A percentile compares a stretch with the other conserved stretches of the same genome.
Evolutionary conservation across 2,888 invertebrate species (phyloP).

Genomic region (Machimus atricapillus): DNA sequence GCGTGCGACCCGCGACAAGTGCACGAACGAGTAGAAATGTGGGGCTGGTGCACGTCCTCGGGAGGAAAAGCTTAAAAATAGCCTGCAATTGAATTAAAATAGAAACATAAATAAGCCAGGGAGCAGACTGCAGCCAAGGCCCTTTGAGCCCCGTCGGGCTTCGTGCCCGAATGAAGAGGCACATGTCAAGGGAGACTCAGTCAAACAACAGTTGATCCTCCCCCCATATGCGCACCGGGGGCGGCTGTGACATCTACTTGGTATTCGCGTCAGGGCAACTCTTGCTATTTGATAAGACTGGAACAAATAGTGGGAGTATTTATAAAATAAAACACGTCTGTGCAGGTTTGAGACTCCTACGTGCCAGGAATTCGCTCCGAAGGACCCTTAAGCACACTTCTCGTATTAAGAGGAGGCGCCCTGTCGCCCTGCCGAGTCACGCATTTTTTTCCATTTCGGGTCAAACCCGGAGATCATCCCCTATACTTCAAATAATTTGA

Average conservation of each 20-base stretch:
- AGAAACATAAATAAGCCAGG: not conserved
- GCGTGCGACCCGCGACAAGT: not conserved
- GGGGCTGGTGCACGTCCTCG: not conserved
- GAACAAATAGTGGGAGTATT: conserved; percentile 38
- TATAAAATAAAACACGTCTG: conserved; percentile 32
- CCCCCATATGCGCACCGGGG: not conserved
- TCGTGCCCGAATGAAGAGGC: not conserved
- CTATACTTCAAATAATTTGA: conserved; percentile 13
- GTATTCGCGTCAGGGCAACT: conserved; percentile 5
- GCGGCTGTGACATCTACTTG: conserved; percentile 20
- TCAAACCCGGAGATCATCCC: not conserved
- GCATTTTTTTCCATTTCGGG: not conserved
- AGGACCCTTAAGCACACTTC: not conserved
- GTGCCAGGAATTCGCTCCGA: not conserved
- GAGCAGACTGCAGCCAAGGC: not conserved
- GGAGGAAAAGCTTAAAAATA: not conserved
- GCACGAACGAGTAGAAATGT: not conserved
- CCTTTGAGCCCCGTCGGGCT: not conserved
- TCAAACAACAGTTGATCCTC: conserved; percentile 31
- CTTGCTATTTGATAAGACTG: conserved; percentile 39
- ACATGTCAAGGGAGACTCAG: not conserved
- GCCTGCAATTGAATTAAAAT: conserved; percentile 24
- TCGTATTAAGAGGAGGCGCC: not conserved
- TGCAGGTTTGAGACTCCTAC: conserved; percentile 25
- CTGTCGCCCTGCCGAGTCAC: not conserved